Conservation (phyloP, 2,888 invertebrate genomes). For the Parnassius glacialis region DNA sequence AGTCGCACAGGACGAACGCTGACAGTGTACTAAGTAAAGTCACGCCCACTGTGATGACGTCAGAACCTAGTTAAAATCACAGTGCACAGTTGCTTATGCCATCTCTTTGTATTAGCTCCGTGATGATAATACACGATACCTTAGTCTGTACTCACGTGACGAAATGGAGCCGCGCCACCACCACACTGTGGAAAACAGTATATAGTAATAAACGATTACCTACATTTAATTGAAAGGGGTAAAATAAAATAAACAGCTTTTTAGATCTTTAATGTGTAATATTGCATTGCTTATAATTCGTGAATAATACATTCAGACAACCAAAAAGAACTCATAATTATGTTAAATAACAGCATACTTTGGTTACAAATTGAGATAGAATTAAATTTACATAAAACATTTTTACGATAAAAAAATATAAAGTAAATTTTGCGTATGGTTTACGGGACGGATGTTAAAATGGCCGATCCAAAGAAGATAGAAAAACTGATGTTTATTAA, state of each 20-base stretch:
- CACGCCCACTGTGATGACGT: too few species aligned
- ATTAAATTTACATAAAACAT: conserved; percentile 10
- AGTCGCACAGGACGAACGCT: too few species aligned
- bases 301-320: conserved; percentile 27
- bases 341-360: conserved; percentile 1
- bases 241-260: conserved; percentile 29
- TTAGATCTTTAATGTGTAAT: conserved; percentile 46
- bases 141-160: too few species aligned
- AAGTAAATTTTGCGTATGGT: conserved; percentile 27
- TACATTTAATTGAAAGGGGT: background rate
- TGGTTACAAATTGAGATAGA: conserved; percentile 2
- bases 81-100: too few species aligned
- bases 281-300: conserved; percentile 42
- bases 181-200: too few species aligned
- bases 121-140: too few species aligned
- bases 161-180: too few species aligned
- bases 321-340: conserved; percentile 27
- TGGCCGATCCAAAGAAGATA: conserved; percentile 29
- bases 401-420: conserved; percentile 30
- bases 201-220: too few species aligned
- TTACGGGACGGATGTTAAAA: conserved; percentile 36
- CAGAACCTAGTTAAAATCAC: too few species aligned
- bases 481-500: background rate
- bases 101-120: too few species aligned
- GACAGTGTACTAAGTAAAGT: too few species aligned